phyloP scores from a whole-genome alignment of 2,113 vertebrate genomes.

The Perccottus glenii region DNA sequence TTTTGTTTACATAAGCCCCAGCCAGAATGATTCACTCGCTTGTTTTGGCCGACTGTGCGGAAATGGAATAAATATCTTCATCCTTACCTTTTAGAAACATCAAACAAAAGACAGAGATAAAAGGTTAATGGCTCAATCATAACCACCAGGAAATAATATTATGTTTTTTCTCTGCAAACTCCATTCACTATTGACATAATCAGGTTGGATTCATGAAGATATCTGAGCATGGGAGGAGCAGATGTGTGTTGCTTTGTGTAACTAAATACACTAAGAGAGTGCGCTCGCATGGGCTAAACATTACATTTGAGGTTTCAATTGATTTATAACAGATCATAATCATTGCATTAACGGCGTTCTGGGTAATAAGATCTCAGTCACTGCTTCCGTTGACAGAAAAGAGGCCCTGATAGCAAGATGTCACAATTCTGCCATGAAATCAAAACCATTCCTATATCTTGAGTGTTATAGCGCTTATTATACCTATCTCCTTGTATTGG shows the following conservation, averaged over 20 bases:
- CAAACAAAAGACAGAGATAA: slow-evolving; percentile 81
- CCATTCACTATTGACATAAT: slow-evolving; percentile 62
- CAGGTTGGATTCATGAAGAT: slow-evolving; percentile 72
- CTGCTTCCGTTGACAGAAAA: slow-evolving; percentile 66
- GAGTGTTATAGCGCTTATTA: slow-evolving; percentile 68
- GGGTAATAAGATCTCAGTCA: slow-evolving; percentile 76
- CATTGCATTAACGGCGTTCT: slow-evolving; percentile 72
- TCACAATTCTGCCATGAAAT: slow-evolving; percentile 63
- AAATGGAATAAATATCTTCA: slow-evolving; percentile 85
- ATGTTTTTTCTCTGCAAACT: slow-evolving; percentile 59
- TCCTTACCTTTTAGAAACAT: slow-evolving; percentile 79
- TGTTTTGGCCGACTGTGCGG: slow-evolving; percentile 80
- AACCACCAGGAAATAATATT: slow-evolving; percentile 76
- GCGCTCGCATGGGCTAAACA: slow-evolving; percentile 69
- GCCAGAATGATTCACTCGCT: slow-evolving; percentile 79
- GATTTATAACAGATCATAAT: slow-evolving; percentile 80
- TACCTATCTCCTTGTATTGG: slow-evolving; percentile 61
- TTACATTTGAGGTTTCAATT: slow-evolving; percentile 74
- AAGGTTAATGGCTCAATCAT: slow-evolving; percentile 84
- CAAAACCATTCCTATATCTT: slow-evolving; percentile 56
- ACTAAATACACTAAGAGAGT: slow-evolving; percentile 68
- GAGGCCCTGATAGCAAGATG: slow-evolving; percentile 60
- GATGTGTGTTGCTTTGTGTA: slow-evolving; percentile 56
- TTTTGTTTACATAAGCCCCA: slow-evolving; percentile 82
- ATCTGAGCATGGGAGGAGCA: slow-evolving; percentile 50